Evolutionary conservation across 2,888 invertebrate genomes (phyloP).

Genomic region (Tipula unca): DNA sequence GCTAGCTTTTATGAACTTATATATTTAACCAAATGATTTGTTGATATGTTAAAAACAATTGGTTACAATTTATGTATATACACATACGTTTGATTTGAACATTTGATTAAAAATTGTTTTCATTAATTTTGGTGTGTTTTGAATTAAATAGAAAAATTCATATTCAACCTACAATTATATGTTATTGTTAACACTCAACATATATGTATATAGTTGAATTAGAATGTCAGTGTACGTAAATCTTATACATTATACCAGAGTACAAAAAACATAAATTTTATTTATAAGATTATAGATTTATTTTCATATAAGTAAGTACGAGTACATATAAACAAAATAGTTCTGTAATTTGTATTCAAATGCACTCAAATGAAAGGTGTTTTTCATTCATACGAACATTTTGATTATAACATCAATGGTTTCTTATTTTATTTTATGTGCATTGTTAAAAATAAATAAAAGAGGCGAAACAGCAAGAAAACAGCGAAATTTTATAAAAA

Average conservation of each 20-base stretch:
- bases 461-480: not conserved
- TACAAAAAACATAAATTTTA: not conserved
- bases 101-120: not conserved
- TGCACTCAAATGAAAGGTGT: not conserved
- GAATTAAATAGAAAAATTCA: not conserved
- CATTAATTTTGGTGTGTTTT: not conserved
- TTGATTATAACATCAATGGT: not conserved
- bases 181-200: not conserved
- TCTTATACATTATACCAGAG: not conserved
- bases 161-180: not conserved
- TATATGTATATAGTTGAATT: not conserved
- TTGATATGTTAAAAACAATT: not conserved
- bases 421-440: not conserved
- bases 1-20: not conserved
- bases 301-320: not conserved
- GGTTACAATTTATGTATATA: not conserved
- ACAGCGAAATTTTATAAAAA: not conserved
- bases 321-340: not conserved
- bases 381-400: not conserved
- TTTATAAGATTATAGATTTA: not conserved
- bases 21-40: not conserved
- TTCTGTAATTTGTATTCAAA: not conserved
- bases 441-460: slow-evolving; percentile 1
- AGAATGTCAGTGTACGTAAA: not conserved
- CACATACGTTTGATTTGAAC: not conserved